phyloP scores from a whole-genome alignment of 2,888 invertebrate species.

The Pristionchus maxplancki region DNA sequence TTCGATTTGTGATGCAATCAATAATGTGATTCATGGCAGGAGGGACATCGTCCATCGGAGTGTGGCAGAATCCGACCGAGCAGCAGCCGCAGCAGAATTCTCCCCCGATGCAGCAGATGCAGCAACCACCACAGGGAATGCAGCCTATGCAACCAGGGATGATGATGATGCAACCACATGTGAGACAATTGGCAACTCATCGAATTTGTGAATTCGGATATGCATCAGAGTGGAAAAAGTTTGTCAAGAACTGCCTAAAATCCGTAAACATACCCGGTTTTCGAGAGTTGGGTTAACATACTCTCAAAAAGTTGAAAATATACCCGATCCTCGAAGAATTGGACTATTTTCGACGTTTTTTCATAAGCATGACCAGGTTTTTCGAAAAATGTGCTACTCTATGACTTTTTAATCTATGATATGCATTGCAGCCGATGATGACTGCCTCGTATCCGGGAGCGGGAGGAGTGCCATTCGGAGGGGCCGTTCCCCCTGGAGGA shows the following conservation, averaged over 20 bases:
- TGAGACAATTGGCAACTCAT: background rate
- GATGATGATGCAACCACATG: constrained; percentile 28
- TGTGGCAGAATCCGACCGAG: constrained; percentile 21
- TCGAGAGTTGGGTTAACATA: too few species aligned
- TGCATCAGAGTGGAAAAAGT: too few species aligned
- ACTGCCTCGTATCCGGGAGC: constrained; percentile 10
- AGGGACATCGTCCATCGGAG: background rate
- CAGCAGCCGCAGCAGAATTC: background rate
- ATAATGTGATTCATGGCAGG: background rate
- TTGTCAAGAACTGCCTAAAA: too few species aligned
- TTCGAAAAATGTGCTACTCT: background rate
- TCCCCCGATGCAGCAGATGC: background rate
- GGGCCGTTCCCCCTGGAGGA: background rate
- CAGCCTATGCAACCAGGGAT: constrained; percentile 35
- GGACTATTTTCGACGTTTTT: too few species aligned
- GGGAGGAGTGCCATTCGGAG: background rate
- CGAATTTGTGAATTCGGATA: too few species aligned
- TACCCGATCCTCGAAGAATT: too few species aligned
- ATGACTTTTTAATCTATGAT: background rate
- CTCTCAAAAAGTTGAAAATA: too few species aligned
- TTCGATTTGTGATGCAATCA: background rate
- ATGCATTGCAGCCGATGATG: constrained; percentile 16
- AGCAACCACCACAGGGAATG: background rate
- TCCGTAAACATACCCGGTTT: too few species aligned
- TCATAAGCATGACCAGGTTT: background rate